Evolutionary conservation across 2,797 vertebrate species (phyloP), one percentile per base, ranked within the genome.

Genomic region (Orientallactaga sibirica): DNA sequence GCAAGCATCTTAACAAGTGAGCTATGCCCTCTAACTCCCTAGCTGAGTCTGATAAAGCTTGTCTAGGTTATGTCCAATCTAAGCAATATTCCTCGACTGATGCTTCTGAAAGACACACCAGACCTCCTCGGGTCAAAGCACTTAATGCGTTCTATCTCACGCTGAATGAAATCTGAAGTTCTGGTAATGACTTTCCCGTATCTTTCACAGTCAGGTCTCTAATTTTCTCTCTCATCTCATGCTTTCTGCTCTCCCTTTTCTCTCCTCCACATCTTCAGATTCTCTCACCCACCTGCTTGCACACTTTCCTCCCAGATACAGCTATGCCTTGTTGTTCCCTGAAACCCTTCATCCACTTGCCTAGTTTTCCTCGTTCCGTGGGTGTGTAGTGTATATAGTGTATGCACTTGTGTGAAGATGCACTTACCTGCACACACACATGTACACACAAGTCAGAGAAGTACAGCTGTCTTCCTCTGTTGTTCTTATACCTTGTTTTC

Each of bases 91-190:
- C 16, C 18, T 14, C 70, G 67, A 80, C 24, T 24, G n/a, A n/a
- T 61, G 2, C 15, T 78, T 91, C 90, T 52, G 27, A 90, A 93
- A 91, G 76, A 33, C 20, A 81, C 91, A 79, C 55, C 18, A 66
- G 25, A 67, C 81, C 6, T 25, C 4, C 27, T 64, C 24, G 83
- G 41, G 2, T 82, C 24, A 70, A 43, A 81, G 15, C 15, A 9
- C 67, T 19, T 18, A 29, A 48, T 43, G 10, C 3, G 86, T 93
- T 82, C 58, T 12, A 2, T 43, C 20, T 86, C 11, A 58, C 68
- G 79, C 67, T 48, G 7, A 88, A 79, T 52, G 85, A 92, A 90
- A 55, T 11, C 43, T 43, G 37, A 48, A 84, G 16, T 48, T 24
- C 43, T 92, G 58, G 52, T 15, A 37, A 4, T 15, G 25, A 22